phyloP scores from a whole-genome alignment of 2,113 vertebrate genomes.

The Physeter macrocephalus region DNA sequence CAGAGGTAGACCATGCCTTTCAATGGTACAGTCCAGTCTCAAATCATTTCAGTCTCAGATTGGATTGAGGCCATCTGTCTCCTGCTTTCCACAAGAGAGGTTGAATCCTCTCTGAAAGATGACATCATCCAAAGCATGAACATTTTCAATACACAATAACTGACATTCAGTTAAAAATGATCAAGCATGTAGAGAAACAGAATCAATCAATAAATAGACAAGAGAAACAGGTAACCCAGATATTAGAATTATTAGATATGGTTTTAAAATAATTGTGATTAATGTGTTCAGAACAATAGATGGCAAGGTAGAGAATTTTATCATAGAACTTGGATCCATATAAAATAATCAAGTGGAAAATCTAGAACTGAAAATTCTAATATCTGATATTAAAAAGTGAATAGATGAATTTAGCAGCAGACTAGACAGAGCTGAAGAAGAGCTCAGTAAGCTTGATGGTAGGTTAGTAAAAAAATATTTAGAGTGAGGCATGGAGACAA shows the following conservation, averaged over 20 bases:
- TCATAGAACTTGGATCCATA: neutral
- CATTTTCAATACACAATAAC: neutral
- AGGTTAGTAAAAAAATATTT: neutral
- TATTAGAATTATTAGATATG: neutral
- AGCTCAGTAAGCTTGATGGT: neutral
- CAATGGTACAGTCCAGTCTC: neutral
- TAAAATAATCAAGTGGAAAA: neutral
- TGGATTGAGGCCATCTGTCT: neutral
- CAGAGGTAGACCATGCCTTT: neutral
- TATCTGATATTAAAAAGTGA: neutral
- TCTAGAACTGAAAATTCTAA: neutral
- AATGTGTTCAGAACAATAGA: neutral
- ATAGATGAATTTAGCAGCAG: neutral
- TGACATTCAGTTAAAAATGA: neutral
- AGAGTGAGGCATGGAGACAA: neutral
- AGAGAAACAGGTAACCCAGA: neutral
- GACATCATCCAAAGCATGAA: neutral
- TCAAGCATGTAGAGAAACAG: neutral
- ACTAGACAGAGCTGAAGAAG: neutral
- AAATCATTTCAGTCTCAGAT: neutral
- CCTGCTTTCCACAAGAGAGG: neutral
- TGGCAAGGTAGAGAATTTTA: neutral
- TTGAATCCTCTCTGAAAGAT: neutral
- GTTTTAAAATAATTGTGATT: neutral
- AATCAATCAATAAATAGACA: neutral